Conservation (phyloP, 2,113 vertebrate genomes). For the Butorides virescens region DNA sequence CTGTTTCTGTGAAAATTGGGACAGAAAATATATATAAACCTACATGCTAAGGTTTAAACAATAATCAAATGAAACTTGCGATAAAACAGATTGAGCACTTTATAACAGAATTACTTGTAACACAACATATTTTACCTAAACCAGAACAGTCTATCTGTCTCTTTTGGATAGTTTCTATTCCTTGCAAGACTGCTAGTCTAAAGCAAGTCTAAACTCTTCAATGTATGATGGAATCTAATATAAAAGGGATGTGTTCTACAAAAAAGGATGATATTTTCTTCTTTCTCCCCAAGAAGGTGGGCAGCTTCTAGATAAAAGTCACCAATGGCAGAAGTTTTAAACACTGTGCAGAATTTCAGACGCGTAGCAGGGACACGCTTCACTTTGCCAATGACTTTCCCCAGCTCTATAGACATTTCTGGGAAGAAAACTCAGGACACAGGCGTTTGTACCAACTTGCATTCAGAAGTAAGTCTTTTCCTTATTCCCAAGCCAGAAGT, state of each 20-base stretch:
- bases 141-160: not conserved
- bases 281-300: not conserved
- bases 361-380: not conserved
- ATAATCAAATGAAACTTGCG: conserved; percentile 45
- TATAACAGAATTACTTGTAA: not conserved
- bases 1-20: conserved; percentile 34
- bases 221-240: not conserved
- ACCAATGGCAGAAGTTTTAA: not conserved
- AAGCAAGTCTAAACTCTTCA: not conserved
- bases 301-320: not conserved
- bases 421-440: not conserved
- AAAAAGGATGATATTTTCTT: not conserved
- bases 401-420: not conserved
- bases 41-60: conserved; percentile 28
- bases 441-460: not conserved
- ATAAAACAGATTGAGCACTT: conserved; percentile 15
- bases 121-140: not conserved
- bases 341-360: accelerated
- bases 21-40: conserved; percentile 43
- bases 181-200: not conserved
- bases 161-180: not conserved
- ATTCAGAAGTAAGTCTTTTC: not conserved
- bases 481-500: not conserved
- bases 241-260: not conserved
- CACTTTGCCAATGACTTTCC: not conserved